phyloP scores from a whole-genome alignment of 2,888 invertebrate genomes.

The Sinopyrophorus schimmeli region DNA sequence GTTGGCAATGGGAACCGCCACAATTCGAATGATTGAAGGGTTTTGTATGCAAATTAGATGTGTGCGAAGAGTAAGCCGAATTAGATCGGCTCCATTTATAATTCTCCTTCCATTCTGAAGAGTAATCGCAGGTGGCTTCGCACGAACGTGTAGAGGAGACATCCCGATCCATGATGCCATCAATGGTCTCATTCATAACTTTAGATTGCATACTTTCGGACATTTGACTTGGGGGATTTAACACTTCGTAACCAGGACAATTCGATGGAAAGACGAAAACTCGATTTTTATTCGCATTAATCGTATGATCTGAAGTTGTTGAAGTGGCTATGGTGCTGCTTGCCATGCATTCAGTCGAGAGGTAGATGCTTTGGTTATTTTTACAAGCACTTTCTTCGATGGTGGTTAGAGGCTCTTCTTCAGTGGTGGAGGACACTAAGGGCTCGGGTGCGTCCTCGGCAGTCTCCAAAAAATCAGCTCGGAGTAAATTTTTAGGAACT shows the following conservation, averaged over 20 bases:
- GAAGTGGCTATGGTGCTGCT: neutral
- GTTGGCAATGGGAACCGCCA: conserved; percentile 14
- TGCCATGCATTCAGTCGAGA: conserved; percentile 3
- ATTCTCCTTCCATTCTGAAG: too few relatives aligned
- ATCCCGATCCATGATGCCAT: too few relatives aligned
- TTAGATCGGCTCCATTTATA: too few relatives aligned
- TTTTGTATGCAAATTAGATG: too few relatives aligned
- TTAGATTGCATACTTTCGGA: neutral
- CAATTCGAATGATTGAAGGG: conserved; percentile 19
- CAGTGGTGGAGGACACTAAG: neutral
- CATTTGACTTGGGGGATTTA: neutral
- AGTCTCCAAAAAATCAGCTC: conserved; percentile 43
- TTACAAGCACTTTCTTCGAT: neutral
- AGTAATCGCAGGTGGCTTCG: too few relatives aligned
- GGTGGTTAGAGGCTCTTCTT: neutral
- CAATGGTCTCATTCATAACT: neutral
- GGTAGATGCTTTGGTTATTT: neutral
- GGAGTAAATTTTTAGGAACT: conserved; percentile 48
- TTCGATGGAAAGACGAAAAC: conserved; percentile 51
- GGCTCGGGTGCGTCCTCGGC: conserved; percentile 41
- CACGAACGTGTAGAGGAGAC: too few relatives aligned
- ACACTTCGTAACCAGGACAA: conserved; percentile 50
- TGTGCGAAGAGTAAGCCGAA: neutral
- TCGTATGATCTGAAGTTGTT: too few relatives aligned
- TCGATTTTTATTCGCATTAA: conserved; percentile 28